Conservation (phyloP, 37 sponge, comb jelly and placozoan genomes). For the Axinella damicornis region DNA sequence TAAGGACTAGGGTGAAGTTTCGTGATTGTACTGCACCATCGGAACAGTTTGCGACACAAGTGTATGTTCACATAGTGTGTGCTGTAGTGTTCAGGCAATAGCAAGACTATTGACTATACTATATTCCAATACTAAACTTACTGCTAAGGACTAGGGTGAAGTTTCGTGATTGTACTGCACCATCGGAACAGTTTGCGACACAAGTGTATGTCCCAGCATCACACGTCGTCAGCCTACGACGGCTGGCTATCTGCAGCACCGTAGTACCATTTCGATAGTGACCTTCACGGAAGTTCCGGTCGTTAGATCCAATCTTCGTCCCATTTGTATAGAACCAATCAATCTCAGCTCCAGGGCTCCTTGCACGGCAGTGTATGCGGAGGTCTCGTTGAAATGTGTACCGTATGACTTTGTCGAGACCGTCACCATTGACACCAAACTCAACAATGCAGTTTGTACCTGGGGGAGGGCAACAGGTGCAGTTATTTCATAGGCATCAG, state of each 20-base stretch:
- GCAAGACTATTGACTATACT: too few species aligned
- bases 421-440: constrained; percentile 45
- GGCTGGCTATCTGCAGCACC: constrained; percentile 16
- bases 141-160: constrained; percentile 32
- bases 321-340: constrained; percentile 39
- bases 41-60: constrained; percentile 12
- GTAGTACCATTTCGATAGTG: constrained; percentile 35
- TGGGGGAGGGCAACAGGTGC: too few species aligned
- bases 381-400: background rate
- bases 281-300: constrained; percentile 34
- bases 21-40: background rate
- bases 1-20: constrained; percentile 18
- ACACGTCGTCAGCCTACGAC: background rate
- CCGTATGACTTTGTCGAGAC: constrained; percentile 8
- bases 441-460: too few species aligned
- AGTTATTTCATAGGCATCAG: too few species aligned
- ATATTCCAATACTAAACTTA: constrained; percentile 18
- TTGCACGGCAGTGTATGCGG: constrained; percentile 27
- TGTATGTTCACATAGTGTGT: too few species aligned
- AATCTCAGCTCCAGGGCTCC: background rate
- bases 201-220: constrained; percentile 44
- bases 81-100: too few species aligned
- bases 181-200: background rate
- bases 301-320: constrained; percentile 1
- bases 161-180: background rate